Base-by-base conservation (phyloP, 1,140 invertebrate genomes). In the Cataglyphis hispanica region DNA sequence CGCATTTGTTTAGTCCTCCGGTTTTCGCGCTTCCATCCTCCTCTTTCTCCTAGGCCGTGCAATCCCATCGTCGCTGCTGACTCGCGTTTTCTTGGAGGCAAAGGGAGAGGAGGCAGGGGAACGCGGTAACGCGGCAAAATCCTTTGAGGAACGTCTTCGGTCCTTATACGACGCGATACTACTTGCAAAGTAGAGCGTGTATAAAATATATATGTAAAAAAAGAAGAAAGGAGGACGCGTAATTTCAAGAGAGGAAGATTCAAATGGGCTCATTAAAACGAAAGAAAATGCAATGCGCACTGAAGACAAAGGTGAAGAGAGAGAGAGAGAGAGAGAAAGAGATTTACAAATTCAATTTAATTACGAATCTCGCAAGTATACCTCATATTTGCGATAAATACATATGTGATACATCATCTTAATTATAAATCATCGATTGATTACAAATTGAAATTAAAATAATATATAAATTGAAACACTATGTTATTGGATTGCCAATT, bases 111-210 rank as follows among this genome's bases (percentile, higher is more conserved):
- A 19, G 25, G 6, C 8, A 25, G 58, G 27, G 25, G 60, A 74
- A 58, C 66, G 64, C 60, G 64, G 78, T 60, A 81, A 81, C 66
- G 53, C 67, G 67, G 37, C 72, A 84, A 84, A 76, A 84, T 87
- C 80, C 86, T 88, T 87, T 85, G 87, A 88, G 74, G 78, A 74
- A 78, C 66, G 53, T 75, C 63, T 66, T 86, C 84, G 56, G 67
- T 74, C 74, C 74, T 61, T 22, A 56, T 37, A 56, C 50, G 64
- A 34, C 70, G 72, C 58, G 67, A 66, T 60, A 75, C 60, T 74
- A 58, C 67, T 87, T 70, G 87, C 84, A 85, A 87, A 78, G 72
- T 74, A 60, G 43, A 25, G 22, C 78, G 78, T 40, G 64, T 86
- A 87, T 84, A 84, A 88, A 75, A 84, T 87, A 69, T 60, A 70